Evolutionary conservation across 2,888 invertebrate species (phyloP).

Genomic region (Drosophila nigritarsus): DNA sequence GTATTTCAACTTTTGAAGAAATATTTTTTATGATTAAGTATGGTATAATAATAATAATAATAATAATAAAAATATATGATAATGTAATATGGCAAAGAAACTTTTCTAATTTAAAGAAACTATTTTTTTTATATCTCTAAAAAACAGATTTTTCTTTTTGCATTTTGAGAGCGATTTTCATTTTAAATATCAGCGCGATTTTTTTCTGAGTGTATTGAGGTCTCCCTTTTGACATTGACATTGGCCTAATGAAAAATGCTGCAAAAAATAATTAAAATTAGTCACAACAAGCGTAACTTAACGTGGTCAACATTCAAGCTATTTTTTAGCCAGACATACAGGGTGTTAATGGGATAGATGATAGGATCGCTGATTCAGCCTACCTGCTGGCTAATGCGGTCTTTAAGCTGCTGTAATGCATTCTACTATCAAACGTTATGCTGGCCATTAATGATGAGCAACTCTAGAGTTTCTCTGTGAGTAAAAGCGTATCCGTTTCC

Average conservation of each 20-base stretch:
- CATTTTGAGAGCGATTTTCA: not conserved
- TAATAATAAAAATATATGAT: too few relatives aligned
- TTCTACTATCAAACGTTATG: constrained; percentile 44
- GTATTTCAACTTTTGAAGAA: too few relatives aligned
- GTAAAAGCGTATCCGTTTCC: constrained; percentile 8
- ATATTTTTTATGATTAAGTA: too few relatives aligned
- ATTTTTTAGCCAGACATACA: constrained; percentile 6
- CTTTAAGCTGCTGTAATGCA: constrained; percentile 64
- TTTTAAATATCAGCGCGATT: not conserved
- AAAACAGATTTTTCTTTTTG: not conserved
- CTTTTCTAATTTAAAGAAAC: too few relatives aligned
- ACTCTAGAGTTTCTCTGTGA: not conserved
- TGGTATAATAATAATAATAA: too few relatives aligned
- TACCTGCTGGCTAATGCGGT: constrained; percentile 11
- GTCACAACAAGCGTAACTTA: constrained; percentile 23
- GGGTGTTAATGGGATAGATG: constrained; percentile 8
- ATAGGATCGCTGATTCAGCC: constrained; percentile 18
- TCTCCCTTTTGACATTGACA: constrained; percentile 27
- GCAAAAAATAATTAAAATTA: constrained; percentile 67
- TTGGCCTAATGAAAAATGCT: constrained; percentile 37
- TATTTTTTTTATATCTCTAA: not conserved
- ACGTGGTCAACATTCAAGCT: constrained; percentile 16
- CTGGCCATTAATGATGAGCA: constrained; percentile 3
- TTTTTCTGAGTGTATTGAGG: not conserved
- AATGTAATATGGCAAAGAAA: too few relatives aligned